A percentile compares a stretch with the other conserved stretches of the same genome.
Conservation (phyloP, 2,113 vertebrate species). For the Neomonachus schauinslandi region DNA sequence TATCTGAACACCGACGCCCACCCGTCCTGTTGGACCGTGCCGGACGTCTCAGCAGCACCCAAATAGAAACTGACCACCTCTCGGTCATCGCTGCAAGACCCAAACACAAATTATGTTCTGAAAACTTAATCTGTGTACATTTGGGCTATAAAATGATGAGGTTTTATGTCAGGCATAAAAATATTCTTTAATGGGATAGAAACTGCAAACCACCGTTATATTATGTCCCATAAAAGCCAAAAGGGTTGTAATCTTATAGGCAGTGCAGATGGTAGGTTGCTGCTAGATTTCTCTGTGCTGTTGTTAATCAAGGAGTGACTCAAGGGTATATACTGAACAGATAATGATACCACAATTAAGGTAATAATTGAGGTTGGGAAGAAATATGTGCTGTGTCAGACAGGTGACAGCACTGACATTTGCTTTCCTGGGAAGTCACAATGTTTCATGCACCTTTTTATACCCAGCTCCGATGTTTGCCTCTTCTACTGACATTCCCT, state of each 20-base stretch:
- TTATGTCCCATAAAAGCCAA: conserved; percentile 64
- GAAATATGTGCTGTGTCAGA: conserved; percentile 72
- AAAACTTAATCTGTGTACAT: conserved; percentile 70
- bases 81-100: conserved; percentile 26
- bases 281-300: conserved; percentile 79
- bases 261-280: conserved; percentile 83
- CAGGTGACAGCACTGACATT: conserved; percentile 44
- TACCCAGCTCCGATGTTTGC: conserved; percentile 63
- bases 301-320: conserved; percentile 85
- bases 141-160: conserved; percentile 58
- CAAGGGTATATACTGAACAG: conserved; percentile 78
- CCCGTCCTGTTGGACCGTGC: not conserved
- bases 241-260: conserved; percentile 80
- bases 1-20: not conserved
- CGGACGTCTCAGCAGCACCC: conserved; percentile 49
- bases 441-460: conserved; percentile 53
- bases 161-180: conserved; percentile 66
- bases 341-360: conserved; percentile 83
- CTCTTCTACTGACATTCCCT: not conserved
- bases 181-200: conserved; percentile 75
- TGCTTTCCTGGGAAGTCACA: conserved; percentile 58
- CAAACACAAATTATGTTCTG: conserved; percentile 54
- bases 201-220: conserved; percentile 76
- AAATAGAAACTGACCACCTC: conserved; percentile 56
- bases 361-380: conserved; percentile 80